Evolutionary conservation across 1,140 invertebrate genomes (phyloP), one percentile per base, ranked within the genome.

Genomic region (Drosophila murphyi): DNA sequence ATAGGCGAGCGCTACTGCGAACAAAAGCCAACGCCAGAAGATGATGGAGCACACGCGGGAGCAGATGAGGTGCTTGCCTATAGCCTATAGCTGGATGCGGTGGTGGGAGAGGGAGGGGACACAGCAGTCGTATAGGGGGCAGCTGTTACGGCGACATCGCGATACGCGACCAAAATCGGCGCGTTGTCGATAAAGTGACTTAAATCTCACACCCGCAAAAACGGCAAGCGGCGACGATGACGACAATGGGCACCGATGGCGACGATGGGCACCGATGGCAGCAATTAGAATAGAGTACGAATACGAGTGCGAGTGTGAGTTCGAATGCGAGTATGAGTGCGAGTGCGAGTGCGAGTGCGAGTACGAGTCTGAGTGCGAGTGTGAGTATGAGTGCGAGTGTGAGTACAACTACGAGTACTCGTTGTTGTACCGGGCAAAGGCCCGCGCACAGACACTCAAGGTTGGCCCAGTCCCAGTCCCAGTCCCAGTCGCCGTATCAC

Each of bases 151-250:
- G 62, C 76, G 80, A 78, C 80, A 82, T 56, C 37, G 69, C 62
- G 54, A 78, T 78, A 86, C 70, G 71, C 64, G 82, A 87, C 72
- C 69, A 72, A 87, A 88, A 87, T 88, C 83, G 83, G 78, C 55
- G 82, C 47, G 60, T 73, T 85, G 82, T 83, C 80, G 82, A 86
- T 86, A 89, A 90, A 90, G 64, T 79, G 82, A 91, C 89, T 91
- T 85, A 91, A 91, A 91, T 91, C 89, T 91, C 86, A 85, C 89
- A 91, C 89, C 89, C 83, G 81, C 73, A 57, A 75, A 75, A 70
- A 76, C 78, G 85, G 80, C 67, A 78, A 78, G 78, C 80, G 73
- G 72, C 61, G 52, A 76, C 59, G 41, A 70, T 55, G 41, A 73
- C 62, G 51, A 76, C 70, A 54, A 43, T 39, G 69, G 48, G 48